Evolutionary conservation across 2,797 vertebrate species (phyloP).

Genomic region (Emys orbicularis): DNA sequence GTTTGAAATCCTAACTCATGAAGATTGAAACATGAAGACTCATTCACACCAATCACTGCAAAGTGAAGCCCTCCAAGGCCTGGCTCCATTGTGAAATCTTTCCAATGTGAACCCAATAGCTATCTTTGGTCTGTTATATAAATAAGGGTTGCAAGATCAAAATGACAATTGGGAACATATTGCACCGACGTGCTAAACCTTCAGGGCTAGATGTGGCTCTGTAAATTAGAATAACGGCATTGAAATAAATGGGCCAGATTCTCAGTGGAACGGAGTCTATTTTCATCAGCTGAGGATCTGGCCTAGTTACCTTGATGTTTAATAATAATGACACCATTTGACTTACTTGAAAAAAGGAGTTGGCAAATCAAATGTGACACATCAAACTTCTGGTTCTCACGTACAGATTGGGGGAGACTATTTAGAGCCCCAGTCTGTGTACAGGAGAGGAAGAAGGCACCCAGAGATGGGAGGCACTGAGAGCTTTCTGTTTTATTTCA

Average conservation of each 20-base stretch:
- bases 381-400: neutral
- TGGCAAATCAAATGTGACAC: neutral
- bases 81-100: neutral
- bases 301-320: neutral
- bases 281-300: neutral
- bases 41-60: neutral
- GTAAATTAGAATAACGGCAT: neutral
- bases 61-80: neutral
- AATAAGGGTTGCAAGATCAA: neutral
- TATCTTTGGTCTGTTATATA: neutral
- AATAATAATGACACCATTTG: neutral
- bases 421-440: fast-evolving
- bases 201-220: neutral
- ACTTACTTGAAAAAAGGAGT: neutral
- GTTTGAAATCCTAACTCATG: neutral
- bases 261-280: neutral
- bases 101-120: neutral
- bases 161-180: neutral
- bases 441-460: neutral
- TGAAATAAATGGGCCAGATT: neutral
- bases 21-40: neutral
- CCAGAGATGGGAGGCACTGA: neutral
- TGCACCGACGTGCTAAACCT: neutral
- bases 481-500: neutral
- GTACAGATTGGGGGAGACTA: neutral